Evolutionary conservation across 1,140 invertebrate genomes (phyloP).

Genomic region (Nilaparvata lugens): DNA sequence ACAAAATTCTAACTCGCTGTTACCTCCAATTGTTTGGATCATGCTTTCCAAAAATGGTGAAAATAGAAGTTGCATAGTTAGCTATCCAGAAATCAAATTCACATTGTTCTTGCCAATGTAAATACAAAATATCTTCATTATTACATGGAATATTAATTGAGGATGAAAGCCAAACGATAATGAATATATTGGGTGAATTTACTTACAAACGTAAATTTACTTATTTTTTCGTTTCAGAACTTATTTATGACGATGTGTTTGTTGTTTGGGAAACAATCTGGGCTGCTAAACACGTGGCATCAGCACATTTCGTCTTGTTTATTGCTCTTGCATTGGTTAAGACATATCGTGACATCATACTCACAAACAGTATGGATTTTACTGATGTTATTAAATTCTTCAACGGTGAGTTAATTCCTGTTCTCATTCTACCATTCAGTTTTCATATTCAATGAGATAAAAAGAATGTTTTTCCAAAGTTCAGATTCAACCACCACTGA

Average conservation of each 20-base stretch:
- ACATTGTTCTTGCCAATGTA: no score
- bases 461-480: background rate
- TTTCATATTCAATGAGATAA: slow-evolving; percentile 4
- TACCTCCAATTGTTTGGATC: no score
- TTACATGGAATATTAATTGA: no score
- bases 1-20: no score
- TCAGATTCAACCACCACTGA: no score
- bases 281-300: slow-evolving; percentile 80
- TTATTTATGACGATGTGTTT: slow-evolving; percentile 87
- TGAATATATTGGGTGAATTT: no score
- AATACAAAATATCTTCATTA: no score
- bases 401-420: slow-evolving; percentile 61
- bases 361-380: slow-evolving; percentile 93
- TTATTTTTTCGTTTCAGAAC: slow-evolving; percentile 43
- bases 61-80: no score
- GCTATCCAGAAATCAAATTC: no score
- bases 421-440: background rate
- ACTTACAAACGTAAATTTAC: slow-evolving; percentile 4
- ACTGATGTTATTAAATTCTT: slow-evolving; percentile 98
- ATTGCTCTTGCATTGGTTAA: slow-evolving; percentile 84
- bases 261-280: slow-evolving; percentile 93
- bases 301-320: slow-evolving; percentile 85
- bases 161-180: no score
- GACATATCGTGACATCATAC: slow-evolving; percentile 86
- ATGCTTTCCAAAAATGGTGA: no score